A percentile compares a stretch with the other conserved stretches of the same genome.
phyloP scores from a whole-genome alignment of 2,888 invertebrate genomes.

The Furcula furcula region DNA sequence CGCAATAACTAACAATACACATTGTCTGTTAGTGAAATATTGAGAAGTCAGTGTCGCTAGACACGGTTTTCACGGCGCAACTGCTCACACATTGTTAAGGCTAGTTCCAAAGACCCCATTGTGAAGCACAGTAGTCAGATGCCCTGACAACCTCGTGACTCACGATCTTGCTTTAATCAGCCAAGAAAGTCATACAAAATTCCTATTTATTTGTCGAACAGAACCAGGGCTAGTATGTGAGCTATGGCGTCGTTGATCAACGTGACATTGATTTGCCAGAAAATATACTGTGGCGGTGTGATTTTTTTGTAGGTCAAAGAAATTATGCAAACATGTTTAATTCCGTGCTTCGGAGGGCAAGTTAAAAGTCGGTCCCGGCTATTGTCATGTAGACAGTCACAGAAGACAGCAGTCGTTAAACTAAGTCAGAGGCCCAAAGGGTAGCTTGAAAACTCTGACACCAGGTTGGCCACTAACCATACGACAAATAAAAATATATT shows the following conservation, averaged over 20 bases:
- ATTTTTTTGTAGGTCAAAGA: slow-evolving; percentile 5
- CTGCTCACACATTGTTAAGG: slow-evolving; percentile 37
- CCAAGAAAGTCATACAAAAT: slow-evolving; percentile 68
- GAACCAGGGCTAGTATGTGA: slow-evolving; percentile 46
- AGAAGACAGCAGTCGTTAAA: too few relatives aligned
- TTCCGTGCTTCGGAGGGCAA: too few relatives aligned
- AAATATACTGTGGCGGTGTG: slow-evolving; percentile 12
- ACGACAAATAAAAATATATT: too few relatives aligned
- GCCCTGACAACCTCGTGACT: slow-evolving; percentile 73
- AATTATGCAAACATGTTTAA: too few relatives aligned
- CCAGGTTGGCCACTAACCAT: too few relatives aligned
- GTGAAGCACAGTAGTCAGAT: slow-evolving; percentile 60
- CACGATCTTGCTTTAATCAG: slow-evolving; percentile 71
- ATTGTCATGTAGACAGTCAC: too few relatives aligned
- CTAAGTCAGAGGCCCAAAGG: too few relatives aligned
- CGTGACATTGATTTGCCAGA: slow-evolving; percentile 44
- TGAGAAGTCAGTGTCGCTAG: slow-evolving; percentile 22
- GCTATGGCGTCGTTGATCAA: slow-evolving; percentile 39
- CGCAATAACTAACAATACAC: slow-evolving; percentile 2
- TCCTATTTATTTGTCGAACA: slow-evolving; percentile 70
- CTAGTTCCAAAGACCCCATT: slow-evolving; percentile 34
- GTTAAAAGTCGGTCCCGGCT: too few relatives aligned
- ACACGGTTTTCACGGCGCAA: slow-evolving; percentile 29
- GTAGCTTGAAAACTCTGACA: too few relatives aligned
- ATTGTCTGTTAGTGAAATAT: slow-evolving; percentile 23